Base-by-base conservation (phyloP, 2,797 vertebrate species). In the Fistularia tabacaria region DNA sequence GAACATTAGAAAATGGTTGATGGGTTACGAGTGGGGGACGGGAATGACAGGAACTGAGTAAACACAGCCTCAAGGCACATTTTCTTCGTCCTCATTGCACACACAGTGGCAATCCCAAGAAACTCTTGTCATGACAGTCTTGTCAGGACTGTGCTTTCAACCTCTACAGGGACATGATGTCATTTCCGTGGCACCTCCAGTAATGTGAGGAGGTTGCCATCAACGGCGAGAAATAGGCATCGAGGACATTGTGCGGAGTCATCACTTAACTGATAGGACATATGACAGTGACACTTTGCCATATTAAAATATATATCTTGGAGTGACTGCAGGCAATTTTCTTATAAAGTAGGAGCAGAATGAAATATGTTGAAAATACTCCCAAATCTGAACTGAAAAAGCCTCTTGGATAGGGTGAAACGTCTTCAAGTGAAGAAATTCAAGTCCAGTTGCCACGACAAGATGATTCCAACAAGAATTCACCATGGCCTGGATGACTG, bases 91-190 rank as follows among this genome's bases (percentile, higher is more conserved):
- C 66, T 78, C 39, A 0, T 37, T 77, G 73, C 54, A 56, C 77
- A 73, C 64, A 6, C 15, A 12, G 13, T 57, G 73, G 75, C 62
- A 76, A 80, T 85, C 76, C 79, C 58, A 74, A 70, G 69, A 57
- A 83, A 74, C 76, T 73, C 76, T 77, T 83, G 85, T 89, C 81
- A 74, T 82, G 86, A 87, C 81, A 80, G 82, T 80, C 76, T 68
- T 86, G 88, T 88, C 87, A 87, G 79, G 74, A 62, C 72, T 74
- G 68, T 38, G 68, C 77, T 74, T 77, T 73, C 77, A 68, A 57
- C 62, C 76, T 81, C 82, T 67, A 45, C 68, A 62, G 46, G 79
- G 82, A 81, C 82, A 78, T 83, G 77, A 88, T 88, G 83, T 89
- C 80, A 88, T 68, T 83, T 86, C 83, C 82, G 79, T 76, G 77